Percentiles rank a stretch among this genome's conserved stretches.
Conservation (phyloP, 2,888 invertebrate genomes). For the Amblyteles armatorius region DNA sequence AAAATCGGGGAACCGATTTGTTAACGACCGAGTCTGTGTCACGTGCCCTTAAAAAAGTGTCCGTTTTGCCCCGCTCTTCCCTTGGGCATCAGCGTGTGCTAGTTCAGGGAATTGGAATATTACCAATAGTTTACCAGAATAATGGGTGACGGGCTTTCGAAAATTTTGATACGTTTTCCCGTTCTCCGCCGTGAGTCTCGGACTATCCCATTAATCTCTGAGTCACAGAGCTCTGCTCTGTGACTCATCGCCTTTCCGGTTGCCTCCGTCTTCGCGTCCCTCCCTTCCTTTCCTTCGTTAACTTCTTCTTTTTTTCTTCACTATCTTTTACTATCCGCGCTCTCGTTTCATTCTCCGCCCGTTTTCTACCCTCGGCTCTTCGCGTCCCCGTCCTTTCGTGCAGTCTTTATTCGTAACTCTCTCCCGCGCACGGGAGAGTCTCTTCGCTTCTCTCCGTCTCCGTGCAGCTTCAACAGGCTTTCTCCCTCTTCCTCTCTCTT, state of each 20-base stretch:
- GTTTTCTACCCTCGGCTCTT: constrained; percentile 56
- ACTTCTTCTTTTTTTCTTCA: constrained; percentile 40
- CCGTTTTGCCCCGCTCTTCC: not conserved
- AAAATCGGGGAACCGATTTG: too few species aligned
- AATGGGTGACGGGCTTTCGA: too few species aligned
- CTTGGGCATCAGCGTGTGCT: too few species aligned
- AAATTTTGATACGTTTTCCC: not conserved
- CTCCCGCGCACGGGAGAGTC: constrained; percentile 12
- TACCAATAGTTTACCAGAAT: too few species aligned
- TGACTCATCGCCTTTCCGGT: constrained; percentile 68
- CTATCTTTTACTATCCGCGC: constrained; percentile 40
- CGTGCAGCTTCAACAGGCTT: constrained; percentile 39
- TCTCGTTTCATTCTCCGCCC: constrained; percentile 42
- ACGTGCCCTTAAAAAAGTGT: too few species aligned
- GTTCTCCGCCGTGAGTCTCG: constrained; percentile 23
- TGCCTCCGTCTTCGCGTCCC: constrained; percentile 52
- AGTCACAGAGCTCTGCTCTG: constrained; percentile 42
- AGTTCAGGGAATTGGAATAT: too few species aligned
- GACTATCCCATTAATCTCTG: constrained; percentile 71
- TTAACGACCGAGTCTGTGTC: too few species aligned
- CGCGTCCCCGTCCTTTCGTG: constrained; percentile 26
- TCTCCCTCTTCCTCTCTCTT: constrained; percentile 64
- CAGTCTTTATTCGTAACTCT: constrained; percentile 24
- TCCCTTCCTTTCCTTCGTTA: constrained; percentile 73
- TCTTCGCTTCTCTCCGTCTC: constrained; percentile 50